Conservation (phyloP, 2,888 invertebrate species). For the Frankliniella fusca region DNA sequence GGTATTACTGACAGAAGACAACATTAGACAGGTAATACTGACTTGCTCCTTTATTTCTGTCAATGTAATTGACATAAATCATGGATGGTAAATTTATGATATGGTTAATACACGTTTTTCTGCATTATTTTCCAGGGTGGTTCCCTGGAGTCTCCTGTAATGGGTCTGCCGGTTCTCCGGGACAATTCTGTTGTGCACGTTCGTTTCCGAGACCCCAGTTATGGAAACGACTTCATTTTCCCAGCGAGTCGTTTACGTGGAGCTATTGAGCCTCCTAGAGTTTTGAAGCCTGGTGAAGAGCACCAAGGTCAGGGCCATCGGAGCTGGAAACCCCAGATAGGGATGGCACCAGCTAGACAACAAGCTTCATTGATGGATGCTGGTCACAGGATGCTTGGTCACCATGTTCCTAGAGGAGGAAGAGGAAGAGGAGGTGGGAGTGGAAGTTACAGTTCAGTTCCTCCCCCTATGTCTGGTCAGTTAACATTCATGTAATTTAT, state of each 20-base stretch:
- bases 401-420: conserved; percentile 47
- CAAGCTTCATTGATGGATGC: conserved; percentile 62
- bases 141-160: conserved; percentile 54
- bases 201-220: conserved; percentile 74
- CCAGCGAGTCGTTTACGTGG: conserved; percentile 60
- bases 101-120: conserved; percentile 33
- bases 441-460: conserved; percentile 33
- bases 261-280: conserved; percentile 62
- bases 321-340: conserved; percentile 73
- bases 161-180: conserved; percentile 45
- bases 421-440: conserved; percentile 30
- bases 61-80: conserved; percentile 32
- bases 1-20: conserved; percentile 67
- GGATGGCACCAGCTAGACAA: conserved; percentile 64
- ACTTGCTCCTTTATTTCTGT: conserved; percentile 12
- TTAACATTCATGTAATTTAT: not conserved
- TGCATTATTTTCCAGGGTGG: conserved; percentile 46
- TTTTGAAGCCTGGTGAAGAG: conserved; percentile 70
- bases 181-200: conserved; percentile 56
- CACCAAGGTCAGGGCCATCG: conserved; percentile 57
- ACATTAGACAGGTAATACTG: conserved; percentile 57
- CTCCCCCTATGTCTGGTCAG: conserved; percentile 36
- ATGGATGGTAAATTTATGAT: conserved; percentile 30
- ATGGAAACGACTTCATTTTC: conserved; percentile 68
- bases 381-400: conserved; percentile 72